Base-by-base conservation (phyloP, 2,888 invertebrate species). In the Chymomyza amoena region DNA sequence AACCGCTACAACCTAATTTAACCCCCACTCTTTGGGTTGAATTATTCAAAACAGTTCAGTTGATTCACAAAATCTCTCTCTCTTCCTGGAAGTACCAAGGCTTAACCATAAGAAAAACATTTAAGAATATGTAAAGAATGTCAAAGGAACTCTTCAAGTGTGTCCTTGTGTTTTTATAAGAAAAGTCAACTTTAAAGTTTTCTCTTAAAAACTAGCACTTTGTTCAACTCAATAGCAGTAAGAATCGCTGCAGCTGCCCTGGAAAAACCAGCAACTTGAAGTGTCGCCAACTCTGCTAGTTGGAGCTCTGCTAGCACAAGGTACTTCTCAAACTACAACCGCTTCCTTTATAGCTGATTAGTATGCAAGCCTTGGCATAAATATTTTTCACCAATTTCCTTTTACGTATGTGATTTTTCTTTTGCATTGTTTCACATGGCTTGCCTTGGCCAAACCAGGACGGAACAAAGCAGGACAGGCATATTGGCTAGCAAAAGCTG, bases 301-400 rank as follows among this genome's bases (percentile, higher is more conserved):
- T 59, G 32, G 32, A 20, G 59, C 39, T 45, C 13, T 4, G 13
- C 13, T 45, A 13, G 39, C 13, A 45, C 1, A 13, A 45, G 32
- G 32, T 32, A 13, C 39, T 13, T 13, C 13, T 13, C 13, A 0
- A 36, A 36, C 6, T 9, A 9, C 36, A 9, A 9, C 36, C 6
- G 36, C 39, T 13, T 45, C 39, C 36, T 56, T 56, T 13, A 36
- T 36, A 50, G 36, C 69, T 75, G 75, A 66, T 77, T 63, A 73
- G 66, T 60, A 75, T 73, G 67, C 71, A 64, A 15, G 56, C 61
- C 61, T 67, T 62, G 68, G 67, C 64, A 77, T 20, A 57, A 68
- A 71, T 60, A 74, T 72, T 71, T 69, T 66, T 50, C 75, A 78
- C 64, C 78, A 68, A 70, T 71, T 72, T 78, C 69, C 67, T 63